A percentile compares a stretch with the other conserved stretches of the same genome.
Conservation (phyloP, 2,113 vertebrate species). For the Ctenomys sociabilis region DNA sequence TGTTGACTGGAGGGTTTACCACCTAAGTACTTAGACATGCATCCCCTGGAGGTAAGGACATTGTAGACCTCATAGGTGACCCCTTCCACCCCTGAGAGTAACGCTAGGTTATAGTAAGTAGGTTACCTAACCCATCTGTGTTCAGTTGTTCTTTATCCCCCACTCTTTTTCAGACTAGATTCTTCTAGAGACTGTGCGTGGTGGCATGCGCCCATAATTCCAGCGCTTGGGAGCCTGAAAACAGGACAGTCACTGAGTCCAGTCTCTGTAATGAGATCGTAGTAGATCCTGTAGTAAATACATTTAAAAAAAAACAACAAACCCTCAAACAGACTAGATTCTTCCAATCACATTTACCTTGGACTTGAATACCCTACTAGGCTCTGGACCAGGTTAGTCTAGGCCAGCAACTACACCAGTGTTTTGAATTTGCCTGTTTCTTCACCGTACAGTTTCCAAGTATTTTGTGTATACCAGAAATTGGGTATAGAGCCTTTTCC, state of each 20-base stretch:
- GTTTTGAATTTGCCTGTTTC: neutral
- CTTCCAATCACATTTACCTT: rapidly evolving
- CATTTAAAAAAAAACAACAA: too few relatives aligned
- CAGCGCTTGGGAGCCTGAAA: too few relatives aligned
- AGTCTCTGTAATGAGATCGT: too few relatives aligned
- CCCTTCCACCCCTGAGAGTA: neutral
- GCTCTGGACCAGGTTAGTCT: too few relatives aligned
- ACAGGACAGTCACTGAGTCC: too few relatives aligned
- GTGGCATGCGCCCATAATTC: too few relatives aligned
- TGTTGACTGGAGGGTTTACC: neutral
- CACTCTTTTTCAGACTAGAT: neutral
- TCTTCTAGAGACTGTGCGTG: neutral
- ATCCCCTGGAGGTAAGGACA: neutral
- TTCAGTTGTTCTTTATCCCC: neutral
- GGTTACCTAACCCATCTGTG: rapidly evolving
- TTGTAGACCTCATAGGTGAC: neutral
- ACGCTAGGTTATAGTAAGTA: neutral
- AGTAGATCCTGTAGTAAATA: too few relatives aligned
- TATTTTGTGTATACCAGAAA: neutral
- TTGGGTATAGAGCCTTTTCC: neutral
- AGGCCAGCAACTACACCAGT: neutral
- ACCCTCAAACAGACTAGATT: neutral
- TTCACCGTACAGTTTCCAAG: rapidly evolving
- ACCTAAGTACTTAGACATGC: neutral
- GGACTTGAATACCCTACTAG: neutral